Evolutionary conservation across 2,113 vertebrate species (phyloP).

Genomic region (Callaeas wilsoni): DNA sequence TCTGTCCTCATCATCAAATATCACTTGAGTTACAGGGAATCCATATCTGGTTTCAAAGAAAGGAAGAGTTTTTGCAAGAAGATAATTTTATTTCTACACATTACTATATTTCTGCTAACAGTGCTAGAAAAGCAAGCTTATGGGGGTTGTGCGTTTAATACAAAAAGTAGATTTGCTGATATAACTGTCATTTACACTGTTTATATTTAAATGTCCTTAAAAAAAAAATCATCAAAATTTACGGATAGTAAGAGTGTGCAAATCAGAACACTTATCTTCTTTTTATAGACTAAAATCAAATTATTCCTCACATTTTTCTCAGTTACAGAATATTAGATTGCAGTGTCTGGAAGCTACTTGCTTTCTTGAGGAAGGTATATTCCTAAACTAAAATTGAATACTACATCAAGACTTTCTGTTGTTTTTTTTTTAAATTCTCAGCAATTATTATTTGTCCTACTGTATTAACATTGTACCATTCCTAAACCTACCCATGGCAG

Average conservation of each 20-base stretch:
- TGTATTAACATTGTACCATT: background rate
- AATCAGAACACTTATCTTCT: constrained; percentile 67
- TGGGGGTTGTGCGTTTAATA: background rate
- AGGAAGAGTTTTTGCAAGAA: background rate
- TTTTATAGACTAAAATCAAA: constrained; percentile 72
- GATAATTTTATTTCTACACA: background rate
- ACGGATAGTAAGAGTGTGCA: constrained; percentile 40
- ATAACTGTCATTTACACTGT: constrained; percentile 68
- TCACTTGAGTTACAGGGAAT: background rate
- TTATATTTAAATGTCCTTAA: constrained; percentile 72
- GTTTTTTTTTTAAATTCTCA: background rate
- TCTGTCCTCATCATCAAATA: background rate
- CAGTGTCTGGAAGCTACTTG: constrained; percentile 28
- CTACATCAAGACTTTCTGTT: background rate
- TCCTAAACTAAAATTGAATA: constrained; percentile 46
- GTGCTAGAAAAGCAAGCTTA: constrained; percentile 23
- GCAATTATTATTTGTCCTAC: background rate
- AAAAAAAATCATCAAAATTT: constrained; percentile 67
- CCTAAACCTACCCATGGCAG: background rate
- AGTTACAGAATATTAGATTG: constrained; percentile 67
- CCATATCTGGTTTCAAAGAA: background rate
- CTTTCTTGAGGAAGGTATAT: constrained; percentile 55
- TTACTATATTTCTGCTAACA: constrained; percentile 4
- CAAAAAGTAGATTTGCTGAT: constrained; percentile 67
- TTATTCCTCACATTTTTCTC: constrained; percentile 67